These are phyloP conservation scores for Belonocnema kinseyi DNA, from an alignment of 1,140 invertebrate species.

Conservation along the genomic window DNA sequence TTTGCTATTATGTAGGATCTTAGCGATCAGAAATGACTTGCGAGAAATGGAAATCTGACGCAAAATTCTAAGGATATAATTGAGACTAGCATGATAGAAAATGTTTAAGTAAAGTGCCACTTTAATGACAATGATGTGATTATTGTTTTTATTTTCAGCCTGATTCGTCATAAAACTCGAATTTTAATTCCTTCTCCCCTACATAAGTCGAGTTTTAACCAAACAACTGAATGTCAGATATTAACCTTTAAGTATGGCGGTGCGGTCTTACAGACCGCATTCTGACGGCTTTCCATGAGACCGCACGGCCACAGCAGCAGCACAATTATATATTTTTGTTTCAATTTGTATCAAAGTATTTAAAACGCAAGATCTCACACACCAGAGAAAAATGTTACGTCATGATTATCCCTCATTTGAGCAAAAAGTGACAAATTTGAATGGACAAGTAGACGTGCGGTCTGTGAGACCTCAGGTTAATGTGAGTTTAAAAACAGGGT, in stretches of 20 bases:
- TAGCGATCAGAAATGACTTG: not conserved
- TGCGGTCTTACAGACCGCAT: too few relatives aligned
- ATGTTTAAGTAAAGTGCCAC: not conserved
- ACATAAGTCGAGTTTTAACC: not conserved
- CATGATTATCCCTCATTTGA: too few relatives aligned
- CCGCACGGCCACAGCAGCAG: too few relatives aligned
- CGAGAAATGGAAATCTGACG: not conserved
- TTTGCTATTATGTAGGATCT: conserved; percentile 44
- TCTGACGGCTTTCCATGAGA: too few relatives aligned
- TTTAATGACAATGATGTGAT: conserved; percentile 4
- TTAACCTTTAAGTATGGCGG: not conserved
- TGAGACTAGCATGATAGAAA: not conserved
- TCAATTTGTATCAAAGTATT: too few relatives aligned
- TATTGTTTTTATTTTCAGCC: not conserved
- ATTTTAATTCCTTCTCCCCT: not conserved
- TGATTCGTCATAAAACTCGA: not conserved
- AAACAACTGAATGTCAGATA: not conserved
- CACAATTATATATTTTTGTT: too few relatives aligned
- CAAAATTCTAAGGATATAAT: not conserved
- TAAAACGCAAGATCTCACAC: too few relatives aligned
- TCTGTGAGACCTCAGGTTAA: too few relatives aligned
- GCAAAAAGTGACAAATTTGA: too few relatives aligned
- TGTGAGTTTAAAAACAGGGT: too few relatives aligned
- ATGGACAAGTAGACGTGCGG: too few relatives aligned
- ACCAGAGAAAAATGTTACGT: too few relatives aligned